phyloP scores from a whole-genome alignment of 2,797 vertebrate genomes.

The Crenichthys baileyi region DNA sequence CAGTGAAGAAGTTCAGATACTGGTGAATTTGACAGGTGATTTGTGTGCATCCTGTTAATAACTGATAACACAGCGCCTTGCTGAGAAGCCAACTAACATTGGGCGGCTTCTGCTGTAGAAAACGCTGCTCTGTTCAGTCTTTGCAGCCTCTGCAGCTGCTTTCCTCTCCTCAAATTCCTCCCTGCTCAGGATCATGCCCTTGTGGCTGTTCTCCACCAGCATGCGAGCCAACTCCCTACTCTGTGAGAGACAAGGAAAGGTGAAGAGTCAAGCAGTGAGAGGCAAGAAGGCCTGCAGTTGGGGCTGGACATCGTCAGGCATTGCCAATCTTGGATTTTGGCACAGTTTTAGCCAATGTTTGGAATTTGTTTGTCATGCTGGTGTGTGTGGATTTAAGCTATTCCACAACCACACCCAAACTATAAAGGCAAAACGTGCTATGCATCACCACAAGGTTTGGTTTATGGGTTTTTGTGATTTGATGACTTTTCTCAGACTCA shows the following conservation, averaged over 20 bases:
- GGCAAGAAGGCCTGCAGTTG: conserved; percentile 16
- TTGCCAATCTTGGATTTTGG: conserved; percentile 14
- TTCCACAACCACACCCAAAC: conserved; percentile 17
- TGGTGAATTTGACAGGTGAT: conserved; percentile 35
- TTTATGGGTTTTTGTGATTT: conserved; percentile 28
- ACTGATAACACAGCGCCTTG: conserved; percentile 15
- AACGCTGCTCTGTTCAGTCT: conserved; percentile 38
- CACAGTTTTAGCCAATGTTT: not conserved
- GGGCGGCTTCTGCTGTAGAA: conserved; percentile 74
- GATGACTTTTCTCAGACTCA: conserved; percentile 12
- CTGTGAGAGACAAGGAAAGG: conserved; percentile 67
- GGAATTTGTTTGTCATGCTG: conserved; percentile 17
- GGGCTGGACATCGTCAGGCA: conserved; percentile 11
- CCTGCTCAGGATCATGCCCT: conserved; percentile 83
- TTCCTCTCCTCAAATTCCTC: conserved; percentile 86
- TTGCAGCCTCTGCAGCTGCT: conserved; percentile 78
- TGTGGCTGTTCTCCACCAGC: conserved; percentile 86
- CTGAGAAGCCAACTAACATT: conserved; percentile 77
- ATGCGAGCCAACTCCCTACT: conserved; percentile 83
- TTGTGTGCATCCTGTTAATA: conserved; percentile 21
- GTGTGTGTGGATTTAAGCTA: conserved; percentile 12
- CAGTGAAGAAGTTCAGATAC: not conserved
- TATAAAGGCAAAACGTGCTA: not conserved
- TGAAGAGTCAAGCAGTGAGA: conserved; percentile 38
- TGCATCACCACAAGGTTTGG: conserved; percentile 10